phyloP scores from a whole-genome alignment of 1,140 invertebrate genomes.

The Mya arenaria region DNA sequence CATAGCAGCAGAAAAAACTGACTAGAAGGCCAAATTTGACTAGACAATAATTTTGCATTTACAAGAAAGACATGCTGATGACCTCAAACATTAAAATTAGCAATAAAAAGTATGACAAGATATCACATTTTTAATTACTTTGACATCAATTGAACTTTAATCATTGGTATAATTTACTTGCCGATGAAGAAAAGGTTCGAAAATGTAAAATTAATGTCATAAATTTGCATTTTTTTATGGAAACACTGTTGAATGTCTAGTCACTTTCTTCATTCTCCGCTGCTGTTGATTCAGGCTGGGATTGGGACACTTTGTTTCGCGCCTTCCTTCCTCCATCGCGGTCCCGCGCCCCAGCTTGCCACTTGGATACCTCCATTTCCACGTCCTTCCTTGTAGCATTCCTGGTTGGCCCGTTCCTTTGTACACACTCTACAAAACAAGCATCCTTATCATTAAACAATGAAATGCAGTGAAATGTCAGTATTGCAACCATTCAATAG shows the following conservation, averaged over 20 bases:
- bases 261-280: constrained; percentile 23
- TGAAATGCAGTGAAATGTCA: too few relatives aligned
- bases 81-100: neutral
- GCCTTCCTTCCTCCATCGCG: neutral
- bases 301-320: constrained; percentile 13
- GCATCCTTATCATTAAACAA: constrained; percentile 12
- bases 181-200: too few relatives aligned
- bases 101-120: neutral
- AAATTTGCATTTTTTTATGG: neutral
- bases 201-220: neutral
- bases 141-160: neutral
- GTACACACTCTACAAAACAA: constrained; percentile 34
- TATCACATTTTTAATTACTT: neutral
- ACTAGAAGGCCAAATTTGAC: neutral
- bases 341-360: constrained; percentile 5
- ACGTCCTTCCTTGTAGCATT: constrained; percentile 21
- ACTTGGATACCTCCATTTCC: too few relatives aligned
- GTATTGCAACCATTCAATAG: too few relatives aligned
- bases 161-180: constrained; percentile 1
- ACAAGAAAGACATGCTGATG: constrained; percentile 11
- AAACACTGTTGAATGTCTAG: constrained; percentile 5
- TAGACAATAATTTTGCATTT: neutral
- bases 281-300: constrained; percentile 22
- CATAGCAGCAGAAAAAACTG: constrained; percentile 10
- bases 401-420: constrained; percentile 30